A percentile compares a stretch with the other conserved stretches of the same genome.
These are phyloP conservation scores for Otus sunia DNA, from an alignment of 2,113 vertebrate genomes.

Conservation along the genomic window DNA sequence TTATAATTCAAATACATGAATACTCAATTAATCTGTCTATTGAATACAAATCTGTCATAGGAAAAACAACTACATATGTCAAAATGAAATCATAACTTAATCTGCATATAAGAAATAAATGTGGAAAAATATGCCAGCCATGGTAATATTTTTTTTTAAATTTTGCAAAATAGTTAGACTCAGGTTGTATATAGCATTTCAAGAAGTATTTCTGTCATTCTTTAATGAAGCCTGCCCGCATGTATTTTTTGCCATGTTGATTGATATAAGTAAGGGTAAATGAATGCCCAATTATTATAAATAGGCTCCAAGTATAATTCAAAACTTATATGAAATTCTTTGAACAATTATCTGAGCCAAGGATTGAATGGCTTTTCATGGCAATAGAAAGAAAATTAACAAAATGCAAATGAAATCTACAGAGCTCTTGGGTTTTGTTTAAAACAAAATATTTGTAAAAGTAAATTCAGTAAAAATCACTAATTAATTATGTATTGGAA, in stretches of 20 bases:
- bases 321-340: not conserved
- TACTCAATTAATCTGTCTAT: not conserved
- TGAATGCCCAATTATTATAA: not conserved
- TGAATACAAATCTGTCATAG: not conserved
- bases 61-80: not conserved
- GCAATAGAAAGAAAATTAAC: not conserved
- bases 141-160: not conserved
- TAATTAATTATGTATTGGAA: conserved; percentile 1
- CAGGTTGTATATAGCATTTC: not conserved
- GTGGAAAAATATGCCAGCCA: not conserved
- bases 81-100: not conserved
- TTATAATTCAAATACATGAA: not conserved
- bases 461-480: not conserved
- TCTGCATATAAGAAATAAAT: not conserved
- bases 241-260: not conserved
- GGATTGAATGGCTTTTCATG: not conserved
- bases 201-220: not conserved
- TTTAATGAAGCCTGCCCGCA: not conserved
- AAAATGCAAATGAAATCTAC: not conserved
- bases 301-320: not conserved
- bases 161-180: not conserved
- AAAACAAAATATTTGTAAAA: conserved; percentile 22
- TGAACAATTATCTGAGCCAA: conserved; percentile 29
- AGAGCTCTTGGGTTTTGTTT: conserved; percentile 12
- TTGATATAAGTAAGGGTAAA: conserved; percentile 3